Evolutionary conservation across 2,113 vertebrate species (phyloP).

Genomic region (Anthoscopus minutus): DNA sequence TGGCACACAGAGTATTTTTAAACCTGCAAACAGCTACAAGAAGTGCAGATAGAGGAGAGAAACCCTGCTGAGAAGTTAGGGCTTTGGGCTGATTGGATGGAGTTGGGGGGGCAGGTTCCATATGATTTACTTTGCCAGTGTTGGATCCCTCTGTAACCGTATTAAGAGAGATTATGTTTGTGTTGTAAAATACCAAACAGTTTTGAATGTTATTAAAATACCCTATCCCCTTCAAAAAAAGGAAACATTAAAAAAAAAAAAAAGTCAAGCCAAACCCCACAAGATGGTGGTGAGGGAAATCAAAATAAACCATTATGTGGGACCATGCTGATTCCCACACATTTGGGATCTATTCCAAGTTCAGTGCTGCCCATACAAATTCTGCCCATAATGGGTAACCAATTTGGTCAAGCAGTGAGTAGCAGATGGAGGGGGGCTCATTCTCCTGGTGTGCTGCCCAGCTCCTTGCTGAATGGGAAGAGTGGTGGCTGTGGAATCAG

Average conservation of each 20-base stretch:
- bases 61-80: background rate
- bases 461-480: background rate
- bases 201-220: background rate
- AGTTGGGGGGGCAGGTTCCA: background rate
- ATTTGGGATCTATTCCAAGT: background rate
- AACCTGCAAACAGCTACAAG: background rate
- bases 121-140: background rate
- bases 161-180: background rate
- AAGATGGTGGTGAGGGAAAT: background rate
- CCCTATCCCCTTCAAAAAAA: background rate
- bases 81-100: background rate
- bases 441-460: background rate
- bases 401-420: background rate
- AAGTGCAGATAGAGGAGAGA: background rate
- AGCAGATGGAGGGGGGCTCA: background rate
- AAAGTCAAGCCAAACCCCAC: background rate
- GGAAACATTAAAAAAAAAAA: background rate
- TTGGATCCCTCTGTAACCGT: background rate
- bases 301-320: background rate
- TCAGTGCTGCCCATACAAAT: background rate
- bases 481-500: background rate
- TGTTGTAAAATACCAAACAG: background rate
- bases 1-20: constrained; percentile 42
- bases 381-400: background rate
- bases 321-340: background rate